phyloP scores from a whole-genome alignment of 2,888 invertebrate species.

The Sarcophaga variegata region DNA sequence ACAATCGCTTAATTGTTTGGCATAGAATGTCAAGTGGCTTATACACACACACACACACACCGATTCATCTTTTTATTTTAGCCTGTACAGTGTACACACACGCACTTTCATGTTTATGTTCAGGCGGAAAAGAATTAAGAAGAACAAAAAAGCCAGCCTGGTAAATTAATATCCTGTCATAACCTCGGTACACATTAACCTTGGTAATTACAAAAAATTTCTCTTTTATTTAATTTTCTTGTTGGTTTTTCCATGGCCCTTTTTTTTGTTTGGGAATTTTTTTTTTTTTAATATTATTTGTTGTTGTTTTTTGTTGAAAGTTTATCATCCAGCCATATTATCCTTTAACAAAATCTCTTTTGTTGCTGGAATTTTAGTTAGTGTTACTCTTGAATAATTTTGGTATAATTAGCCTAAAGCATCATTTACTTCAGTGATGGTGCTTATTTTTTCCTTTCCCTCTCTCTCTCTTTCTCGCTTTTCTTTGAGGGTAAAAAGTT shows the following conservation, averaged over 20 bases:
- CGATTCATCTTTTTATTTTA: constrained; percentile 2
- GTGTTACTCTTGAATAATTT: constrained; percentile 70
- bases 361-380: constrained; percentile 54
- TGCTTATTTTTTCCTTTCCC: constrained; percentile 28
- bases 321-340: constrained; percentile 32
- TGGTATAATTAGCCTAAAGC: constrained; percentile 69
- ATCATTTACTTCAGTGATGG: constrained; percentile 51
- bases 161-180: constrained; percentile 68
- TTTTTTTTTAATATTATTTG: constrained; percentile 19
- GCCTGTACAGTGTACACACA: neutral
- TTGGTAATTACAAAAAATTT: constrained; percentile 62
- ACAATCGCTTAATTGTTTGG: constrained; percentile 65
- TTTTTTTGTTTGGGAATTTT: neutral
- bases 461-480: neutral
- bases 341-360: constrained; percentile 52
- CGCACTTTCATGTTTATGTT: neutral
- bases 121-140: neutral
- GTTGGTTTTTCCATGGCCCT: constrained; percentile 5
- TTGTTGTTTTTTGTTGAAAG: neutral
- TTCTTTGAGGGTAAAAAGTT: neutral
- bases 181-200: constrained; percentile 66
- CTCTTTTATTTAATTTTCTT: constrained; percentile 27
- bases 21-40: constrained; percentile 53
- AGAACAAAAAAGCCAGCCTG: constrained; percentile 32
- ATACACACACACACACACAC: constrained; percentile 12